Conservation (phyloP, 2,113 vertebrate species). For the Paratilapia polleni region DNA sequence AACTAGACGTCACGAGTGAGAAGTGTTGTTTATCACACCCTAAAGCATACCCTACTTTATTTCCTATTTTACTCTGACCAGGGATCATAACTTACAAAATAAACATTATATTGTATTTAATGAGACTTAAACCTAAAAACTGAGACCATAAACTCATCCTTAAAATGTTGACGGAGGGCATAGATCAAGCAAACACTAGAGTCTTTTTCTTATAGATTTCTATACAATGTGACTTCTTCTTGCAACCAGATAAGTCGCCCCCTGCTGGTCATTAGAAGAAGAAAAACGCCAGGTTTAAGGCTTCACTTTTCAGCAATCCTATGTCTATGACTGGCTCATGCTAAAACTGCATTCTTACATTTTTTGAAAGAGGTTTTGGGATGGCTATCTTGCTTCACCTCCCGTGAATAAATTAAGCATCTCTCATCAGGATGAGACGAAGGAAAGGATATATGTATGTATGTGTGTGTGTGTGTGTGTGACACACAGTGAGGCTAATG, state of each 20-base stretch:
- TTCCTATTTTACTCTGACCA: not conserved
- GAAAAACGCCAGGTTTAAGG: too few species aligned
- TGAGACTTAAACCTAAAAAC: fast-evolving
- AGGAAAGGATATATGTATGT: constrained; percentile 25
- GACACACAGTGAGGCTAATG: not conserved
- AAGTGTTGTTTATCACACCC: too few species aligned
- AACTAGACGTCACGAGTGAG: too few species aligned
- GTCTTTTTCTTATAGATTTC: not conserved
- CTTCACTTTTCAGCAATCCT: not conserved
- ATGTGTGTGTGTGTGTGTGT: not conserved
- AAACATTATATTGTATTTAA: not conserved
- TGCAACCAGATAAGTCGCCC: not conserved
- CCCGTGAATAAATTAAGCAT: not conserved
- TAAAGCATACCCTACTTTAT: too few species aligned
- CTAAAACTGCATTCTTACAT: not conserved
- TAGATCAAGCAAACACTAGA: too few species aligned
- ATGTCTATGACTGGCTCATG: not conserved
- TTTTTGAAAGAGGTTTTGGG: not conserved
- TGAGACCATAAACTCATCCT: too few species aligned
- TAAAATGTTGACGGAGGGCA: too few species aligned
- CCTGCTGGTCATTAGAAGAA: not conserved
- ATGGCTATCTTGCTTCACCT: not conserved
- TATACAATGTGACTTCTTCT: not conserved
- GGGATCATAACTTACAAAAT: not conserved
- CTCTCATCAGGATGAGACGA: constrained; percentile 19